Conservation (phyloP, 92 coral and sea anemone species). For the Anthopleura xanthogrammica region DNA sequence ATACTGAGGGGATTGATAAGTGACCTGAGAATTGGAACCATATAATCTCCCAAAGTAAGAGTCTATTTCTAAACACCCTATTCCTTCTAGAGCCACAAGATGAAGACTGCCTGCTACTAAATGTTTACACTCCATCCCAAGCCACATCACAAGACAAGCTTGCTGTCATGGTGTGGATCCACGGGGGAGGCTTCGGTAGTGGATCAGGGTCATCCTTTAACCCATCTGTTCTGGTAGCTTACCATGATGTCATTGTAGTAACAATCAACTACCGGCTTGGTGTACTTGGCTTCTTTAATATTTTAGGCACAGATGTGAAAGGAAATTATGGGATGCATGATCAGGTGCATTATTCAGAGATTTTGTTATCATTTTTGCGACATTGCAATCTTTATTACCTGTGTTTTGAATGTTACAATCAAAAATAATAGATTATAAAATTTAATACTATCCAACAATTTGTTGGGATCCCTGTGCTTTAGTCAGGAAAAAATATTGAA, state of each 20-base stretch:
- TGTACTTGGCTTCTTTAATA: constrained; percentile 59
- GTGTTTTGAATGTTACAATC: too few species aligned
- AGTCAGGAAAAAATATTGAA: too few species aligned
- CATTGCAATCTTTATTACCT: too few species aligned
- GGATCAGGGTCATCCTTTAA: constrained; percentile 44
- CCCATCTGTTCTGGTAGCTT: constrained; percentile 43
- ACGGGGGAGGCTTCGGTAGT: constrained; percentile 47
- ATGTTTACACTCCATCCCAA: constrained; percentile 48
- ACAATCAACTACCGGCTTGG: constrained; percentile 59
- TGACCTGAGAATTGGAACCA: too few species aligned
- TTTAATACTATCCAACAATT: too few species aligned
- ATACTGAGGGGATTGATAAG: too few species aligned
- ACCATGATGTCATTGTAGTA: constrained; percentile 63
- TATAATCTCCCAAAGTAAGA: too few species aligned
- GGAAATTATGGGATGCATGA: constrained; percentile 61
- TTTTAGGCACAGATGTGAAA: constrained; percentile 47
- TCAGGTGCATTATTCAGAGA: constrained; percentile 32
- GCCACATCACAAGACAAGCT: constrained; percentile 28
- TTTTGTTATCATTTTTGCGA: neutral
- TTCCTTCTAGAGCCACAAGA: constrained; percentile 11
- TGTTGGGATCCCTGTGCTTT: too few species aligned
- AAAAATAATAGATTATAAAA: too few species aligned
- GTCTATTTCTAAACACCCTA: too few species aligned
- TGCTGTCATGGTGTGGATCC: constrained; percentile 73
- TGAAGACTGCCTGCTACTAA: constrained; percentile 63